These are phyloP conservation scores for Eudasyphora cyanicolor DNA, from an alignment of 2,888 invertebrate genomes.

Conservation along the genomic window DNA sequence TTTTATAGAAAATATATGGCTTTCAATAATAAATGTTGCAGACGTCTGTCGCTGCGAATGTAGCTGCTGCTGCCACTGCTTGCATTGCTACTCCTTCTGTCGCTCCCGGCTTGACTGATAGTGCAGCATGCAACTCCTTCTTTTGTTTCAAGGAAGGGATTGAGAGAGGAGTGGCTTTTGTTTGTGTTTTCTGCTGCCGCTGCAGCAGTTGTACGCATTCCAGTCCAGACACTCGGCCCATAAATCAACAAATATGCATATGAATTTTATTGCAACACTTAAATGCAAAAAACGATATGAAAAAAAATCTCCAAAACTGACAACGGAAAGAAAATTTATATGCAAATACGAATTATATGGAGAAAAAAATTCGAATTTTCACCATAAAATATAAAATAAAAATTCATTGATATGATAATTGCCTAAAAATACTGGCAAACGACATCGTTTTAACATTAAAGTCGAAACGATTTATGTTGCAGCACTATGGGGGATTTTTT, in stretches of 20 bases:
- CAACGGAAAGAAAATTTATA: constrained; percentile 23
- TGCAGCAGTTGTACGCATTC: constrained; percentile 15
- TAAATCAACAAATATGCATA: constrained; percentile 35
- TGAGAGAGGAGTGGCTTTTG: no score
- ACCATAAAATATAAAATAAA: constrained; percentile 7
- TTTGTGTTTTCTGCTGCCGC: not conserved
- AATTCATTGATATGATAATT: not conserved
- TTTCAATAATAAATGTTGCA: constrained; percentile 36
- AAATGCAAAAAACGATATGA: not conserved
- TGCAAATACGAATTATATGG: constrained; percentile 1
- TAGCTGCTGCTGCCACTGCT: not conserved
- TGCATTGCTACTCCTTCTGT: not conserved
- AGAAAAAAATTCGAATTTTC: constrained; percentile 4
- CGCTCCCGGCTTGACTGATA: not conserved
- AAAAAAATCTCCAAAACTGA: not conserved
- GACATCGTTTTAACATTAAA: not conserved
- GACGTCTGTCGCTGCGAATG: not conserved
- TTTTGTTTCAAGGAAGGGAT: no score
- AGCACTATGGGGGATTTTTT: not conserved
- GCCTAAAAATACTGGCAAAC: not conserved
- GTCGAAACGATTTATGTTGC: not conserved
- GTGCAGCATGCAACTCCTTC: not conserved
- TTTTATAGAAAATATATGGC: constrained; percentile 36
- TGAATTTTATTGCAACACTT: constrained; percentile 35
- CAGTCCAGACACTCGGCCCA: constrained; percentile 14